These are phyloP conservation scores for Eucera pruinosa DNA, from an alignment of 2,888 invertebrate species.

Conservation along the genomic window DNA sequence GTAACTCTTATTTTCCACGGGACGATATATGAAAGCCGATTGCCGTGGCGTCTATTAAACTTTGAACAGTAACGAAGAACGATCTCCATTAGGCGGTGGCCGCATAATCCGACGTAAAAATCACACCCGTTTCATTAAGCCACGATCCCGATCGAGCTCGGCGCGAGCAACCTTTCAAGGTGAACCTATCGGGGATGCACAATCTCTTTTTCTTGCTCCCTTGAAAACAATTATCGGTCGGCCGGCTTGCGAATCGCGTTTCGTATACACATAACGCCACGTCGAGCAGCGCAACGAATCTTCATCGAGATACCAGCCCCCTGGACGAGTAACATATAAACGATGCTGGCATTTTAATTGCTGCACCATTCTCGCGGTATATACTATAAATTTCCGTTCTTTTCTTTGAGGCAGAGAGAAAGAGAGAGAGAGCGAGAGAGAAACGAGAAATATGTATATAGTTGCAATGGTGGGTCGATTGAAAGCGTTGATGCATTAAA, in stretches of 20 bases:
- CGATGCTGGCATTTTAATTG: constrained; percentile 26
- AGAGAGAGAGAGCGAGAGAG: too few relatives aligned
- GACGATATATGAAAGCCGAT: constrained; percentile 17
- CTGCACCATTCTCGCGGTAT: background rate
- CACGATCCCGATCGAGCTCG: constrained; percentile 35
- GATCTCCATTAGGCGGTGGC: constrained; percentile 29
- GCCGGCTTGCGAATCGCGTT: constrained; percentile 32
- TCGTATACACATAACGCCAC: constrained; percentile 27
- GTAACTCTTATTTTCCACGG: constrained; percentile 23
- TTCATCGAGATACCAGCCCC: constrained; percentile 35
- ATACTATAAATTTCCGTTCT: background rate
- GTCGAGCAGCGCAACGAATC: constrained; percentile 44
- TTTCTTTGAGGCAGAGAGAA: background rate
- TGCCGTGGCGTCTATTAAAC: constrained; percentile 40
- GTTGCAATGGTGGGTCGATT: background rate
- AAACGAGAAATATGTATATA: too few relatives aligned
- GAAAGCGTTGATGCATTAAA: background rate
- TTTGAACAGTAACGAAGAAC: constrained; percentile 29
- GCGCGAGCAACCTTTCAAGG: constrained; percentile 40
- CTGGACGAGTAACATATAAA: constrained; percentile 33
- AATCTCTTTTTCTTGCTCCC: constrained; percentile 33
- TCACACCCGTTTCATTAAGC: constrained; percentile 56
- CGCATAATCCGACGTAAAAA: constrained; percentile 43
- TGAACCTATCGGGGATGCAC: constrained; percentile 40
- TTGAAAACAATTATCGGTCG: constrained; percentile 54